Percentiles rank a stretch among this genome's conserved stretches.
These are phyloP conservation scores for Steromphala cineraria DNA, from an alignment of 2,888 invertebrate genomes.

Conservation along the genomic window DNA sequence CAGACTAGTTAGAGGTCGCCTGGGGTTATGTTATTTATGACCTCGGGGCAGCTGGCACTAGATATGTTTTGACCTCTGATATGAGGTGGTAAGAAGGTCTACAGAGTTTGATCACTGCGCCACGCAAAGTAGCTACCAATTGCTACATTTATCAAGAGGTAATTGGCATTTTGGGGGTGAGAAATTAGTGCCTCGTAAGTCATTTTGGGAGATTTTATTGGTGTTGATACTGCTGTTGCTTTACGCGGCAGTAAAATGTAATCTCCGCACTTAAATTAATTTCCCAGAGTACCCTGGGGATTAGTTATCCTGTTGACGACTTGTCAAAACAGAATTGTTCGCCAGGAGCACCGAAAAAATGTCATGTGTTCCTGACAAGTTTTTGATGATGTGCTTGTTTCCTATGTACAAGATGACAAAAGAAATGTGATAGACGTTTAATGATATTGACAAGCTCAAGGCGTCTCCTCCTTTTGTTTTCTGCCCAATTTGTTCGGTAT, in stretches of 20 bases:
- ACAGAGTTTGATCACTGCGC: neutral
- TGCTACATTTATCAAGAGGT: slow-evolving; percentile 5
- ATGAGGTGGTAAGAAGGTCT: neutral
- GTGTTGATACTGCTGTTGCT: neutral
- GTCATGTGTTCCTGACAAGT: neutral
- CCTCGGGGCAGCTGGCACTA: slow-evolving; percentile 19
- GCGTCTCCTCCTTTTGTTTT: neutral
- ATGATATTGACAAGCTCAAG: slow-evolving; percentile 3
- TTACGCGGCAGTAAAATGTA: neutral
- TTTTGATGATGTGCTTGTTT: slow-evolving; percentile 3
- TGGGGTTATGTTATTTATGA: slow-evolving; percentile 33
- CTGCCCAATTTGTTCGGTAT: no score
- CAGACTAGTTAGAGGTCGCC: slow-evolving; percentile 22
- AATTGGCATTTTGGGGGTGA: slow-evolving; percentile 9
- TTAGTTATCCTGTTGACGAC: slow-evolving; percentile 2
- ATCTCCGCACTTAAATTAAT: slow-evolving; percentile 4
- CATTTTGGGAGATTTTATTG: slow-evolving; percentile 6
- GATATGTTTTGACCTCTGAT: slow-evolving; percentile 17
- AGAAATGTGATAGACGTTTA: neutral
- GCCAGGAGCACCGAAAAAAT: slow-evolving; percentile 10
- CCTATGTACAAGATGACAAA: neutral
- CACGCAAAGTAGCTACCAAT: slow-evolving; percentile 14
- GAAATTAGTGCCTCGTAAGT: slow-evolving; percentile 8
- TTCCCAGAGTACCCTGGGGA: neutral
- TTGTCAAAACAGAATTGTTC: slow-evolving; percentile 20